These are phyloP conservation scores for Catharus bicknelli DNA, from an alignment of 2,113 vertebrate species.

Conservation along the genomic window DNA sequence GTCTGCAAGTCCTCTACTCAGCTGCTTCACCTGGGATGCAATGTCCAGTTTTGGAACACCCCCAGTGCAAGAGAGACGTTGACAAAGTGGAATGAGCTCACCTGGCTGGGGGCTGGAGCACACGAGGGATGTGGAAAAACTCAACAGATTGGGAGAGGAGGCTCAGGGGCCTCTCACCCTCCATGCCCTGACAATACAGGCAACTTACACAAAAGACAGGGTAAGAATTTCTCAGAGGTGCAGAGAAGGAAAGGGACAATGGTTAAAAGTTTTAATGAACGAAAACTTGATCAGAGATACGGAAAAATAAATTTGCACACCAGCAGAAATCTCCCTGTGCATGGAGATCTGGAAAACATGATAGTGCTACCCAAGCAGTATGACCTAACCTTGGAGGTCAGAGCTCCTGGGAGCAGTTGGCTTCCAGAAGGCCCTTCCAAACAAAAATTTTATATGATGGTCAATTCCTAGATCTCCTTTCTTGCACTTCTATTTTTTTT, in stretches of 20 bases:
- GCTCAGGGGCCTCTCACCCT: background rate
- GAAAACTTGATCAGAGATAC: background rate
- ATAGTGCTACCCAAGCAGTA: background rate
- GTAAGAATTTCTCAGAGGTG: background rate
- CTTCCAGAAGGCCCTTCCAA: background rate
- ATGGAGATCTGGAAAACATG: background rate
- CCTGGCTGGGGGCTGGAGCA: background rate
- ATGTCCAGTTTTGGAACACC: background rate
- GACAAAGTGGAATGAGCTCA: background rate
- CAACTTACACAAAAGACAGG: background rate
- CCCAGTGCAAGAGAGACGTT: background rate
- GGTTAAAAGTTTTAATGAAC: background rate
- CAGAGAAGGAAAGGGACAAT: background rate
- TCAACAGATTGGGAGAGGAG: background rate
- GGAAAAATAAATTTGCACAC: background rate
- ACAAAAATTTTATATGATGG: background rate
- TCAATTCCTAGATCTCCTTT: background rate
- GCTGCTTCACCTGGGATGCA: background rate
- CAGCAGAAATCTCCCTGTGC: background rate
- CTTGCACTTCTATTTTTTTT: background rate
- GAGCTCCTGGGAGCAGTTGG: background rate
- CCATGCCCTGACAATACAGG: background rate
- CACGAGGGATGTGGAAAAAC: background rate
- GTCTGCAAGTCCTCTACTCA: background rate
- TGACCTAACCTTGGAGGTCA: background rate